Conservation (phyloP, 2,888 invertebrate genomes). For the Dromius quadrimaculatus region DNA sequence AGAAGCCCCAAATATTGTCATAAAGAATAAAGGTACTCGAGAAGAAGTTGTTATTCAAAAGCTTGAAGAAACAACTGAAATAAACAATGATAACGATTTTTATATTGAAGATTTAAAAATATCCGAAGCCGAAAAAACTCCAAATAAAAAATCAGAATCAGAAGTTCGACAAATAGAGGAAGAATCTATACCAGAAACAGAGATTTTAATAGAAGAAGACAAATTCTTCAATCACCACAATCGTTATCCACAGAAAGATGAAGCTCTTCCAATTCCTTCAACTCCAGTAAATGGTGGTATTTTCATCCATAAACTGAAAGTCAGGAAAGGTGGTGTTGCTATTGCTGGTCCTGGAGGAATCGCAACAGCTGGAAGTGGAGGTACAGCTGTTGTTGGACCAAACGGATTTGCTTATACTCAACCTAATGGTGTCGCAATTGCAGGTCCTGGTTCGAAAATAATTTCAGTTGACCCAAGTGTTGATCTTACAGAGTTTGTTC, state of each 20-base stretch:
- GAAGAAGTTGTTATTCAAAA: slow-evolving; percentile 25
- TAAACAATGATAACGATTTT: slow-evolving; percentile 8
- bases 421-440: slow-evolving; percentile 81
- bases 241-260: slow-evolving; percentile 8
- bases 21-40: slow-evolving; percentile 25
- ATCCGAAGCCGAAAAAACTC: neutral
- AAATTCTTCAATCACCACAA: slow-evolving; percentile 61
- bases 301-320: slow-evolving; percentile 77
- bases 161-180: slow-evolving; percentile 36
- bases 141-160: slow-evolving; percentile 10
- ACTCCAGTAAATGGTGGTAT: slow-evolving; percentile 71
- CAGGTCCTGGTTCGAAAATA: slow-evolving; percentile 80
- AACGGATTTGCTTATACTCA: slow-evolving; percentile 82
- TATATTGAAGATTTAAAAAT: slow-evolving; percentile 41
- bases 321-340: slow-evolving; percentile 81
- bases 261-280: neutral
- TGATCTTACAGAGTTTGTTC: slow-evolving; percentile 71
- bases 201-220: slow-evolving; percentile 46
- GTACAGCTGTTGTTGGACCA: slow-evolving; percentile 84
- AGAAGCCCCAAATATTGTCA: slow-evolving; percentile 4
- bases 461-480: slow-evolving; percentile 75
- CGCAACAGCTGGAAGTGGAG: slow-evolving; percentile 83
- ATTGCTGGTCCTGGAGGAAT: slow-evolving; percentile 87
- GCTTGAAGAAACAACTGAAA: slow-evolving; percentile 19
- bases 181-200: neutral